phyloP scores from a whole-genome alignment of 2,888 invertebrate species.

The Antheraea yamamai region DNA sequence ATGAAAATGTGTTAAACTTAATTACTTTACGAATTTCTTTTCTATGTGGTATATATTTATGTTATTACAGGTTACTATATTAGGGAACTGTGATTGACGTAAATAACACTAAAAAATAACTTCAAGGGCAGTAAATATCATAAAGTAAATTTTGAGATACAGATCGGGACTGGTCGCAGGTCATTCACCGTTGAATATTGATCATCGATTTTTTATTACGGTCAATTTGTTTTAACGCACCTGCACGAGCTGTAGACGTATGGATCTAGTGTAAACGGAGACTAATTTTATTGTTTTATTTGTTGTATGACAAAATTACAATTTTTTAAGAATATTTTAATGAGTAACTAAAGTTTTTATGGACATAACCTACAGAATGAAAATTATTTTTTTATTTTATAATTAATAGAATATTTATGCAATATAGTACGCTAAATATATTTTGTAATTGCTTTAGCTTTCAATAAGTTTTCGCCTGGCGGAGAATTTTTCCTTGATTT shows the following conservation, averaged over 20 bases:
- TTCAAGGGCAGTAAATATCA: constrained; percentile 1
- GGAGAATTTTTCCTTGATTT: constrained; percentile 14
- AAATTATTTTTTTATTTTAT: no score
- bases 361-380: no score
- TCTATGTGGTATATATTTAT: no score
- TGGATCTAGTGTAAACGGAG: background rate
- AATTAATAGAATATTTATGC: no score
- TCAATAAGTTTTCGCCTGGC: background rate
- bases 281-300: background rate
- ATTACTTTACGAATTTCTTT: background rate
- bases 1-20: background rate
- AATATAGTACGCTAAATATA: no score
- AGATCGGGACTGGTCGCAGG: constrained; percentile 11
- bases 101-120: background rate
- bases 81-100: no score
- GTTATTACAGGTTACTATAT: no score
- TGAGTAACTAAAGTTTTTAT: no score
- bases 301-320: background rate
- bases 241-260: background rate
- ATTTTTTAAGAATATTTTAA: background rate
- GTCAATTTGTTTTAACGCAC: constrained; percentile 1
- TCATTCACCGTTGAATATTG: constrained; percentile 10
- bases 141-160: background rate
- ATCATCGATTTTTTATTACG: constrained; percentile 8
- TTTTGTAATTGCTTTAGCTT: background rate